Evolutionary conservation across 2,797 vertebrate species (phyloP), one percentile per base, ranked within the genome.

Genomic region (Antennarius maculatus): DNA sequence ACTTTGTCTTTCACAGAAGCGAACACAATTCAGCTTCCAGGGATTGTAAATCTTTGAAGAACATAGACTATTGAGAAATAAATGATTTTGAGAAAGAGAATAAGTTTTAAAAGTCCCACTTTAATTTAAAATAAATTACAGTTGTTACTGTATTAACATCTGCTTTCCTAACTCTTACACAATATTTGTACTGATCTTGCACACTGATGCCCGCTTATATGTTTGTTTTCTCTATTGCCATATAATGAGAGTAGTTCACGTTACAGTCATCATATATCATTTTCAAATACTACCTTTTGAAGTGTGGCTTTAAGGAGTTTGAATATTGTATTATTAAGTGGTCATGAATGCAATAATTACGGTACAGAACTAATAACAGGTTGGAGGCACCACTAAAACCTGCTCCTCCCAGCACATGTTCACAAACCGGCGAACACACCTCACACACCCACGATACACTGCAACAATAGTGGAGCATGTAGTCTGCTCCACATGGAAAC

Each of bases 321-420:
- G 52, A 75, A 73, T 58, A 81, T 10, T 18, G 43, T 84, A 73
- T 66, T 76, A 77, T 82, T 85, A 80, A 67, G 85, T 42, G 80
- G 87, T 79, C 47, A 58, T 61, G 66, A 72, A 74, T 76, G 61
- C 72, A 72, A 68, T 84, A 77, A 91, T 90, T 85, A 78, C 67
- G 0, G 13, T 58, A 64, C 56, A 68, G 62, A 39, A 54, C 69
- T 86, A 90, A 92, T 87, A 76, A 87, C 77, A 84, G 78, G 76
- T 68, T 80, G 6, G 61, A 61, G 58, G 57, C 56, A 42, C 66
- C 13, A 45, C 74, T 79, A 86, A 85, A 82, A 65, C 69, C 79
- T 63, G 69, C 76, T 82, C 82, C 83, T 80, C 86, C 83, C 82
- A 69, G 81, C 76, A 80, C 72, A 74, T 85, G 81, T 81, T 84